Base-by-base conservation (phyloP, 2,888 invertebrate species). In the Microctonus aethiopoides region DNA sequence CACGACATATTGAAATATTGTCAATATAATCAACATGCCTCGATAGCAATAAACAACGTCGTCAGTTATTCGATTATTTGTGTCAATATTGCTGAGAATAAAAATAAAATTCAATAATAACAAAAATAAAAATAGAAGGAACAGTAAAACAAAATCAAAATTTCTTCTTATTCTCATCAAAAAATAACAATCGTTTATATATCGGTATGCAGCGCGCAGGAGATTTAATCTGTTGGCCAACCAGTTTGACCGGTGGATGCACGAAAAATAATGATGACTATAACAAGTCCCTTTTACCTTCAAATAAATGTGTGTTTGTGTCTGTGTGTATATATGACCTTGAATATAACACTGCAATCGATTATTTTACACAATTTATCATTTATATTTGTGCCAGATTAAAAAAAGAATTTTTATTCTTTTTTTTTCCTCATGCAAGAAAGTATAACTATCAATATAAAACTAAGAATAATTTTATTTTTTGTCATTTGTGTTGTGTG, bases 221-320 rank as follows among this genome's bases (percentile, higher is more conserved):
- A 46, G 46, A 46, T 16, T 16, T 20, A 7, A 46, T 46, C 16
- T 5, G 1, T 6, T 46, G 46, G 20, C 34, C 34, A 61, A 61
- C 61, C 61, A 61, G 61, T 61, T n/a, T 41, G 26, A 61, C 61
- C 39, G 22, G 36, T 61, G 32, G 16, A 7, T 29, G 29, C 32
- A 36, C 29, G n/a, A 13, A 39, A 11, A 61, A 39, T 39, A 39
- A 36, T 41, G 22, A 13, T 7, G 20, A 20, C 29, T 2, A 20
- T 2, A 20, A 34, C 22, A 16, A 34, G 22, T 59, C 7, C 32
- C 32, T 34, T 59, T 10, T 59, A 34, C 11, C 34, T 16, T 46
- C 46, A n/a, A n/a, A n/a, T n/a, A n/a, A n/a, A n/a, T n/a, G n/a
- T n/a, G n/a, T n/a, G n/a, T n/a, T n/a, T n/a, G n/a, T n/a, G n/a